Percentiles rank a stretch among this genome's conserved stretches.
phyloP scores from a whole-genome alignment of 2,113 vertebrate genomes.

The Hemicordylus capensis region DNA sequence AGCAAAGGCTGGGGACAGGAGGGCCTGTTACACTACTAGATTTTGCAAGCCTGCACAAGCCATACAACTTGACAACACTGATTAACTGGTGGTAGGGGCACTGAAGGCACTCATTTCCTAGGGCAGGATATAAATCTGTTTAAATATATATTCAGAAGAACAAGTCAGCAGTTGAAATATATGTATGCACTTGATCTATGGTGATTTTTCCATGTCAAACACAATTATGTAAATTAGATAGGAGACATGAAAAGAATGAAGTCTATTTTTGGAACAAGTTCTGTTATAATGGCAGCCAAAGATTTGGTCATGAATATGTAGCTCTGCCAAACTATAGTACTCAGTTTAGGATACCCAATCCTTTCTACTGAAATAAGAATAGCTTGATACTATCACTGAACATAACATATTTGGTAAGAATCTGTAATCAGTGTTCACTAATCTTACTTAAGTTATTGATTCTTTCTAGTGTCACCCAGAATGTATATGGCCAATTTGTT shows the following conservation, averaged over 20 bases:
- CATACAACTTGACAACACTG: no score
- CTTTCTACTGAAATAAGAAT: background rate
- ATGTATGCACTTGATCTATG: background rate
- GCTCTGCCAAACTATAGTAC: background rate
- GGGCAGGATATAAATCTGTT: no score
- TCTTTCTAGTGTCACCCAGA: background rate
- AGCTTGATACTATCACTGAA: background rate
- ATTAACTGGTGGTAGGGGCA: no score
- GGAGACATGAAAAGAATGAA: background rate
- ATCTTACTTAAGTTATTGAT: background rate
- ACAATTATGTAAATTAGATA: background rate
- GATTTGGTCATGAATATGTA: no score
- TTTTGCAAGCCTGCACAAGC: no score
- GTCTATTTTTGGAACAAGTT: background rate
- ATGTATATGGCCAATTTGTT: background rate
- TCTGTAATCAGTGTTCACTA: background rate
- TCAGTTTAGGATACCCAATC: background rate
- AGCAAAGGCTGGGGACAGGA: no score
- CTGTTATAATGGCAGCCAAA: background rate
- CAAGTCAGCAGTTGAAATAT: background rate
- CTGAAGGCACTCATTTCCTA: no score
- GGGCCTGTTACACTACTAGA: no score
- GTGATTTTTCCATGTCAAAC: background rate
- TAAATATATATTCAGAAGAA: background rate
- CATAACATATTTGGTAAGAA: background rate